A percentile compares a stretch with the other conserved stretches of the same genome.
These are phyloP conservation scores for Pipra filicauda DNA, from an alignment of 2,113 vertebrate genomes.

Conservation along the genomic window DNA sequence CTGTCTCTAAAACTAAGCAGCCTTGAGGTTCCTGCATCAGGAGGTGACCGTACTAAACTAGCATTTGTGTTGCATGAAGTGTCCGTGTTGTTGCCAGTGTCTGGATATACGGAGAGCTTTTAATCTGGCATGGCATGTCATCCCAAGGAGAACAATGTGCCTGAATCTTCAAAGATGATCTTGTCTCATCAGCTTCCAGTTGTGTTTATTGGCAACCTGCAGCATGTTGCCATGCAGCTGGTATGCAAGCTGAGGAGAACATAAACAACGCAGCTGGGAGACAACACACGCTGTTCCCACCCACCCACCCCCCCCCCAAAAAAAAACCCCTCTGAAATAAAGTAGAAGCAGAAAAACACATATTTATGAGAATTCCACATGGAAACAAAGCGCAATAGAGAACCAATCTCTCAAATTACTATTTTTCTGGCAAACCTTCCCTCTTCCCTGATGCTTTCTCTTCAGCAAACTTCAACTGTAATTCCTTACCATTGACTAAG, in stretches of 20 bases:
- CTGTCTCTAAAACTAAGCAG: not conserved
- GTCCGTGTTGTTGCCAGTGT: not conserved
- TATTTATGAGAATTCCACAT: not conserved
- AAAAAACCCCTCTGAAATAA: not conserved
- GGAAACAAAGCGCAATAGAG: not conserved
- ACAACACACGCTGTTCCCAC: not conserved
- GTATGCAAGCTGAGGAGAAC: slow-evolving; percentile 11
- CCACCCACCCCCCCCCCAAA: not conserved
- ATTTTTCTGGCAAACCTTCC: not conserved
- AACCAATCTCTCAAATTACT: not conserved
- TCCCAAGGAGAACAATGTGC: not conserved
- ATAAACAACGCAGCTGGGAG: not conserved
- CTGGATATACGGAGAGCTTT: not conserved
- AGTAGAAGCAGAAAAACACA: not conserved
- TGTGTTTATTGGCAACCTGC: slow-evolving; percentile 34
- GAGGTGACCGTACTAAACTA: not conserved
- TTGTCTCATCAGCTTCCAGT: slow-evolving; percentile 23
- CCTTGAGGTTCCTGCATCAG: not conserved
- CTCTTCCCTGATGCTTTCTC: not conserved
- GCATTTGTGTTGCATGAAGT: not conserved
- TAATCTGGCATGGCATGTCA: not conserved
- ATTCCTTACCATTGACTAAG: not conserved
- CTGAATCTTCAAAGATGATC: not conserved
- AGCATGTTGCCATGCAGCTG: slow-evolving; percentile 4
- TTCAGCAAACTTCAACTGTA: not conserved